Conservation (phyloP, 2,888 invertebrate species). For the Clostera curtula region DNA sequence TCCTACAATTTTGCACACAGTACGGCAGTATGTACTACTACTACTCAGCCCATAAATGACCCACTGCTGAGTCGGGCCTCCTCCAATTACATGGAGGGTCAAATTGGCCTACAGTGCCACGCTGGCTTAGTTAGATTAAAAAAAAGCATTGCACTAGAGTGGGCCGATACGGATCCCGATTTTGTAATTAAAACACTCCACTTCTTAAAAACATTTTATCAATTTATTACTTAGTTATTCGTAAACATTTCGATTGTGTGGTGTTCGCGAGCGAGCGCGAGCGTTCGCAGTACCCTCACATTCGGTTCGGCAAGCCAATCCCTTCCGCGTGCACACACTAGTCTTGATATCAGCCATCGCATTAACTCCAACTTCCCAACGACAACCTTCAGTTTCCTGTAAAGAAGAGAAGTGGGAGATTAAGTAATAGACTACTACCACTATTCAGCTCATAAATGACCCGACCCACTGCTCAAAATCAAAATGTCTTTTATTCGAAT, state of each 20-base stretch:
- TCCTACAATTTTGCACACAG: no score
- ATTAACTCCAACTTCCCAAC: conserved; percentile 45
- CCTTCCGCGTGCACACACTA: conserved; percentile 30
- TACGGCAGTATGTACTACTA: no score
- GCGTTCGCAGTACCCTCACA: conserved; percentile 19
- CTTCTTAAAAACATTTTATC: background rate
- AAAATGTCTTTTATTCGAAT: no score
- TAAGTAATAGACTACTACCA: no score
- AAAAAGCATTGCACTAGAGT: no score
- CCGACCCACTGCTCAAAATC: background rate
- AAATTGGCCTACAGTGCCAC: no score
- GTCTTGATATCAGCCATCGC: conserved; percentile 36
- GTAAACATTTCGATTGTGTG: conserved; percentile 25
- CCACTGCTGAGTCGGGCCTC: no score
- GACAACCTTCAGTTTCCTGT: conserved; percentile 34
- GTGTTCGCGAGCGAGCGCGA: conserved; percentile 26
- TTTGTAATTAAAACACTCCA: background rate
- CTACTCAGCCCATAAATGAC: no score
- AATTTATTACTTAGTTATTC: background rate
- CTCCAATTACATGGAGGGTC: no score
- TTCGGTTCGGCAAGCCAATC: conserved; percentile 44
- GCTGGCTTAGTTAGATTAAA: no score
- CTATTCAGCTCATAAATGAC: background rate
- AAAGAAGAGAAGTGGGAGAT: conserved; percentile 5
- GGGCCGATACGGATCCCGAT: background rate